Evolutionary conservation across 2,888 invertebrate species (phyloP).

Genomic region (Amiota communis): DNA sequence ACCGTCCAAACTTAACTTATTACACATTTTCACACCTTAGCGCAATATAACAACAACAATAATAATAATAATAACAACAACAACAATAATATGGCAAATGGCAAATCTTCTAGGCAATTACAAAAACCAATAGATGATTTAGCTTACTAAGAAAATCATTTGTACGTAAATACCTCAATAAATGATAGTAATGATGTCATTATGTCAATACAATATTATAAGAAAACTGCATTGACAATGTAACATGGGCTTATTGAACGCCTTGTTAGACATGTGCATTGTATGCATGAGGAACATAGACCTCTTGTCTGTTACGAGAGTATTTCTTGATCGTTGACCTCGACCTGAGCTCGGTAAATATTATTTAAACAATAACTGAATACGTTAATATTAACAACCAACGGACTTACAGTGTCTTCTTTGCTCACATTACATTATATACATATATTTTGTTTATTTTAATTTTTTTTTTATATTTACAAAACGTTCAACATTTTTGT

Average conservation of each 20-base stretch:
- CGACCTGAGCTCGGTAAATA: slow-evolving; percentile 29
- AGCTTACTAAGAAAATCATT: background rate
- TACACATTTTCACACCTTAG: too few species aligned
- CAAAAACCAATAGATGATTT: background rate
- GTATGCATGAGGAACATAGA: background rate
- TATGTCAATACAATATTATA: background rate
- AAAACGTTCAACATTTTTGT: background rate
- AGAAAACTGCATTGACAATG: background rate
- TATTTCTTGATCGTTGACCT: slow-evolving; percentile 29
- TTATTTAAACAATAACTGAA: slow-evolving; percentile 11
- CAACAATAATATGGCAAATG: too few species aligned
- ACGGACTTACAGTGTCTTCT: background rate
- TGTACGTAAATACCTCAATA: background rate
- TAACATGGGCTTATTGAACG: too few species aligned
- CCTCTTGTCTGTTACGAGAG: background rate
- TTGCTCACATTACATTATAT: background rate
- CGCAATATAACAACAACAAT: too few species aligned
- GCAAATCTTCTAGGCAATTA: too few species aligned
- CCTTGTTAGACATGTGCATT: too few species aligned
- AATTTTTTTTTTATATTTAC: slow-evolving; percentile 6
- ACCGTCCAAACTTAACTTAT: too few species aligned
- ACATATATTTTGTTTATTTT: background rate
- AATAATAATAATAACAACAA: too few species aligned
- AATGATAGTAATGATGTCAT: background rate
- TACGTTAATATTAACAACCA: background rate